Percentiles rank a stretch among this genome's conserved stretches.
phyloP scores from a whole-genome alignment of 53 echinoderm and acorn worm species.

The Paracentrotus lividus region DNA sequence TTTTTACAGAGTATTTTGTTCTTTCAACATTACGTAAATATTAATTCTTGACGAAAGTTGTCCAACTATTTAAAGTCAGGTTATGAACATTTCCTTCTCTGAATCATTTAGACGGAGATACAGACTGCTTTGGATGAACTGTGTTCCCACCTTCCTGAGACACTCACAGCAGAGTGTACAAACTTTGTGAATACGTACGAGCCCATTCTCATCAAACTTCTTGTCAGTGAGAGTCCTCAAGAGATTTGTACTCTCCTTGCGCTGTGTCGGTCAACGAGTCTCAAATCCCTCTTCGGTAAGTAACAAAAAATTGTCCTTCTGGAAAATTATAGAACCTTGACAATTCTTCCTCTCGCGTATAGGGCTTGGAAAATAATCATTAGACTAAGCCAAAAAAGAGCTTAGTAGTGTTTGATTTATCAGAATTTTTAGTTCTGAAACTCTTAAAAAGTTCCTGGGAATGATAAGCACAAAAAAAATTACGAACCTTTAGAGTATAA shows the following conservation, averaged over 20 bases:
- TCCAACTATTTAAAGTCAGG: neutral
- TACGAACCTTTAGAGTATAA: too few species aligned
- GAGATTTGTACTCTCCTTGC: neutral
- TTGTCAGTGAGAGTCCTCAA: slow-evolving; percentile 12
- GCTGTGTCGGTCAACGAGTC: neutral
- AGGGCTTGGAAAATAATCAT: too few species aligned
- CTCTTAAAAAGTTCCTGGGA: too few species aligned
- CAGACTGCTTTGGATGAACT: neutral
- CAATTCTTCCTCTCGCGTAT: neutral
- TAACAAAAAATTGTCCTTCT: too few species aligned
- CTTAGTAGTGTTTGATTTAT: too few species aligned
- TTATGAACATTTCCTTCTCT: neutral
- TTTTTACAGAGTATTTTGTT: too few species aligned
- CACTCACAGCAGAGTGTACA: slow-evolving; percentile 57
- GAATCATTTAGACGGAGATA: neutral
- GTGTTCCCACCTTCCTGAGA: neutral
- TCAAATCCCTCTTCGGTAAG: neutral
- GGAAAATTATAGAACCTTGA: neutral
- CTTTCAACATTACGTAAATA: too few species aligned
- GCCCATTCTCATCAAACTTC: slow-evolving; percentile 58
- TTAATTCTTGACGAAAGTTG: too few species aligned
- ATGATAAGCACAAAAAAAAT: too few species aligned
- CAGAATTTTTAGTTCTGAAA: too few species aligned
- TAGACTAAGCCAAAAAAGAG: too few species aligned
- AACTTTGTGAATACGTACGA: slow-evolving; percentile 58